Conservation (phyloP, 2,113 vertebrate genomes). For the Pluvianellus socialis region DNA sequence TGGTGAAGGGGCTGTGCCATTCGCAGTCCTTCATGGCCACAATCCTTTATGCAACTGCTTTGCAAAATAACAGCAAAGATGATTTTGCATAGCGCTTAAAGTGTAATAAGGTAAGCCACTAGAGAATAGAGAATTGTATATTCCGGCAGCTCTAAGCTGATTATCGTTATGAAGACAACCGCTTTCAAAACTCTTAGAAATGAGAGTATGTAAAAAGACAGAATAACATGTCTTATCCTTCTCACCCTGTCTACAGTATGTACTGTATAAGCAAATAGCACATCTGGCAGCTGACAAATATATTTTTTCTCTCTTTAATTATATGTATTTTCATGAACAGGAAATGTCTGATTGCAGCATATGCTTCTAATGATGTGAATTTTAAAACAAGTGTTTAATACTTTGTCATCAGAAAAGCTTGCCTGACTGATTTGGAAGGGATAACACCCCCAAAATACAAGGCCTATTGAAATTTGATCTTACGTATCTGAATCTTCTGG, state of each 20-base stretch:
- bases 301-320: constrained; percentile 33
- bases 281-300: constrained; percentile 61
- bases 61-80: not conserved
- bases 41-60: not conserved
- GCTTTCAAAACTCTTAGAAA: constrained; percentile 11
- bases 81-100: not conserved
- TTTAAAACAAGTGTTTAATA: constrained; percentile 12
- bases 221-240: not conserved
- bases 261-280: constrained; percentile 32
- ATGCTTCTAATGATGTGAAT: not conserved
- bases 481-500: not conserved
- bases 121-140: not conserved
- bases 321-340: constrained; percentile 40
- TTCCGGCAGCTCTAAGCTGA: not conserved
- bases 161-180: not conserved
- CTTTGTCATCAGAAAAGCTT: constrained; percentile 22
- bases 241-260: not conserved
- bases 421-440: not conserved
- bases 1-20: not conserved
- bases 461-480: not conserved
- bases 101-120: not conserved
- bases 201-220: not conserved
- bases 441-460: not conserved
- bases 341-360: constrained; percentile 52
- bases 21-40: not conserved